These are phyloP conservation scores for Triplophysa siluroides DNA, from an alignment of 2,113 vertebrate species.

Conservation along the genomic window DNA sequence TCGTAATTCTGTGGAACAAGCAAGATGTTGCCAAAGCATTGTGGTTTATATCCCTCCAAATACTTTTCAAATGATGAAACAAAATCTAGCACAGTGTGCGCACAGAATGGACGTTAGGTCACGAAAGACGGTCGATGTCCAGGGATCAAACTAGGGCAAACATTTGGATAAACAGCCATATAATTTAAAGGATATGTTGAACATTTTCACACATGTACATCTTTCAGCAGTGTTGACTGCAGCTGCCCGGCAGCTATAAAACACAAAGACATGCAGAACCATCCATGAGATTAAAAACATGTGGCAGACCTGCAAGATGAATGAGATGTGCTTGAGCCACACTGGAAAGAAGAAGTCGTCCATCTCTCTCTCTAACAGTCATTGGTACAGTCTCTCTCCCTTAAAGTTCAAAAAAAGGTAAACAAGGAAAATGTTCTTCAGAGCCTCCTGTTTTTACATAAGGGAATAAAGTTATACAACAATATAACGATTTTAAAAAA, in stretches of 20 bases:
- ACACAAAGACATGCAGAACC: slow-evolving; percentile 62
- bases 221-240: not conserved
- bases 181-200: slow-evolving; percentile 13
- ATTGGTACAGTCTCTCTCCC: not conserved
- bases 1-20: no score
- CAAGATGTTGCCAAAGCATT: no score
- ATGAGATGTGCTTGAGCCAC: slow-evolving; percentile 49
- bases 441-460: slow-evolving; percentile 1
- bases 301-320: slow-evolving; percentile 63
- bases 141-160: not conserved
- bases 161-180: not conserved
- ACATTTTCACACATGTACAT: slow-evolving; percentile 26
- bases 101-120: no score
- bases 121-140: not conserved
- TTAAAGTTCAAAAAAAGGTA: slow-evolving; percentile 2
- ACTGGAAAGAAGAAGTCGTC: slow-evolving; percentile 48
- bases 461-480: not conserved
- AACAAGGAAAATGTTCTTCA: slow-evolving; percentile 14
- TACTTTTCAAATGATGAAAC: no score
- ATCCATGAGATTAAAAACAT: slow-evolving; percentile 68
- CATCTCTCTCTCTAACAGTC: slow-evolving; percentile 16
- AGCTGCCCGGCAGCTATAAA: slow-evolving; percentile 55
- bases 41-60: no score
- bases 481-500: not conserved
- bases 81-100: no score